Evolutionary conservation across 2,797 vertebrate genomes (phyloP), one percentile per base, ranked within the genome.

Genomic region (Chaunax sp.): DNA sequence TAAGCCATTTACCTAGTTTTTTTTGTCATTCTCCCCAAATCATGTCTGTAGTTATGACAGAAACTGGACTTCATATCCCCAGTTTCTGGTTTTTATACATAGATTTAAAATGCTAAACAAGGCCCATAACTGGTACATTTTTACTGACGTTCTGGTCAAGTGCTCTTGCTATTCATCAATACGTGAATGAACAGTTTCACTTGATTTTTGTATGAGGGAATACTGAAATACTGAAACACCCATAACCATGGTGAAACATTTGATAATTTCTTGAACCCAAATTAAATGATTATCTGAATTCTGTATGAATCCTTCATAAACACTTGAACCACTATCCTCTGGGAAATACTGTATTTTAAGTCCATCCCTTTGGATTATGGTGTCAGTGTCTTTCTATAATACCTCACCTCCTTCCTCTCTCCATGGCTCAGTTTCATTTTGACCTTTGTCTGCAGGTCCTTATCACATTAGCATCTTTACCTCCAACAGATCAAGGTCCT

Each of bases 381-480:
- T 16, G 22, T 25, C 37, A 3, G 15, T 65, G 23, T 51, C 38
- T 25, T 67, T 49, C 25, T 33, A 26, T 19, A 40, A 54, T 22
- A 56, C 22, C 50, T 41, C 33, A n/a, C n/a, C n/a, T n/a, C n/a
- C n/a, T n/a, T n/a, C n/a, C n/a, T n/a, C n/a, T n/a, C 53, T 59
- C 38, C 41, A 60, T 66, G 57, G 10, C 72, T 59, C 60, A 30
- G 53, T 75, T 72, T 82, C 55, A 72, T 73, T 38, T 30, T 64
- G 55, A 81, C 73, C 70, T 19, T 38, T 41, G 44, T 62, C 33
- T 37, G 33, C 63, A 75, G 77, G 68, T 85, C 57, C 73, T 61
- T 54, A 57, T 60, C 49, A 53, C 69, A 78, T 81, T 78, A 69
- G 66, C 62, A 78, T 86, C 82, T 74, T 56, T 47, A 49, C 65